phyloP scores from a whole-genome alignment of 2,113 vertebrate genomes.

The Lophius piscatorius region DNA sequence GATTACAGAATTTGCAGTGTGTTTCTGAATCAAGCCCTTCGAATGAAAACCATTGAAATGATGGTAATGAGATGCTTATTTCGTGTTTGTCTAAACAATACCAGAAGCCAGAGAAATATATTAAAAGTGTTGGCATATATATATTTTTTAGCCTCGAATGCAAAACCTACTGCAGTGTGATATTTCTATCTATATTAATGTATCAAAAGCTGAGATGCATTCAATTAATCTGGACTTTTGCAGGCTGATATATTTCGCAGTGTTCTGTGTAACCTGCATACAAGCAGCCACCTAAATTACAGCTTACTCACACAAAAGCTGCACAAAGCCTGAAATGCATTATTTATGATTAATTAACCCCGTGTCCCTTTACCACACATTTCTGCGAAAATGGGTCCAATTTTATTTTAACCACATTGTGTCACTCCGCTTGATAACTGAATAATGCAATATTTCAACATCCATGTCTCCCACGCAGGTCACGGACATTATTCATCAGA shows the following conservation, averaged over 20 bases:
- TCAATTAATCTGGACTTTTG: neutral
- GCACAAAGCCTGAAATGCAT: constrained; percentile 8
- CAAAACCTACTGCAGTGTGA: no score
- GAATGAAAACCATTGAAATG: no score
- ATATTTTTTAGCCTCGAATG: no score
- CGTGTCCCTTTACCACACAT: constrained; percentile 12
- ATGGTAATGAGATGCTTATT: no score
- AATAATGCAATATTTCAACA: constrained; percentile 34
- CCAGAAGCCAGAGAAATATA: no score
- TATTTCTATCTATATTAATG: no score
- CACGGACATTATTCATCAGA: neutral
- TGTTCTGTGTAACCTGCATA: neutral
- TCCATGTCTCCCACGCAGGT: constrained; percentile 18
- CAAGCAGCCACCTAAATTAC: neutral
- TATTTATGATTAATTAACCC: constrained; percentile 18
- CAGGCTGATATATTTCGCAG: neutral
- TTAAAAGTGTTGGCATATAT: no score
- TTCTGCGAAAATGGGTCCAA: neutral
- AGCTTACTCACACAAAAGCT: neutral
- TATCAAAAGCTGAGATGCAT: neutral
- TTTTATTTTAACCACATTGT: constrained; percentile 5
- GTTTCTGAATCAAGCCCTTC: no score
- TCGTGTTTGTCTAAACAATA: no score
- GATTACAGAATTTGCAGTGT: no score
- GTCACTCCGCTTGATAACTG: constrained; percentile 20